Evolutionary conservation across 2,888 invertebrate species (phyloP).

Genomic region (Epinotia demarniana): DNA sequence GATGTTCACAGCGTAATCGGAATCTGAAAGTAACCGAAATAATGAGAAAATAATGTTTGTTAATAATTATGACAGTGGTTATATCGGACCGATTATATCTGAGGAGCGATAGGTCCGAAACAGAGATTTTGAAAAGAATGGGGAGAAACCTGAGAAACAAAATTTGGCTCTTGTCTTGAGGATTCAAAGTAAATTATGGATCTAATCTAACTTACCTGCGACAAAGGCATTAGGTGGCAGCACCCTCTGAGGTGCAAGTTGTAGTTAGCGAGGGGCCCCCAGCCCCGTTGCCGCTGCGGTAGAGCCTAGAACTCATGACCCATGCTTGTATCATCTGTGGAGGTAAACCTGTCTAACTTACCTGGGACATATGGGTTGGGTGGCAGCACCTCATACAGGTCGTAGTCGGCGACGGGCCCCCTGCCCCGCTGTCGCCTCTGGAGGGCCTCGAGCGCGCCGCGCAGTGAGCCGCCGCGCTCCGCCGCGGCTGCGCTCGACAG

Average conservation of each 20-base stretch:
- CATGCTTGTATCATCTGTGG: neutral
- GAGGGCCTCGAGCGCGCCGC: conserved; percentile 81
- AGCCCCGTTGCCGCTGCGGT: neutral
- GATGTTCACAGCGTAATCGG: conserved; percentile 70
- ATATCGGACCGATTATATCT: too few relatives aligned
- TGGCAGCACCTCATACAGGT: conserved; percentile 56
- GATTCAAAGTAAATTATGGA: neutral
- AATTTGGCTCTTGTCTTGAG: neutral
- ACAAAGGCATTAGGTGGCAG: conserved; percentile 1
- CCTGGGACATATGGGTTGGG: conserved; percentile 72
- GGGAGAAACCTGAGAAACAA: too few relatives aligned
- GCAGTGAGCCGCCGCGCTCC: conserved; percentile 72
- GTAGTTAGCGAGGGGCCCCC: neutral
- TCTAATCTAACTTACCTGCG: conserved; percentile 6
- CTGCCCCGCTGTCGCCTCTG: conserved; percentile 69
- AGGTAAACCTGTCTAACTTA: conserved; percentile 46
- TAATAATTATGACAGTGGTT: neutral
- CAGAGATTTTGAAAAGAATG: too few relatives aligned
- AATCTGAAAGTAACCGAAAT: conserved; percentile 62
- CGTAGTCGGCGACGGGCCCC: conserved; percentile 52
- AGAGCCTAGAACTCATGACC: neutral
- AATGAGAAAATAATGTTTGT: neutral
- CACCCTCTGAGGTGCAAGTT: neutral
- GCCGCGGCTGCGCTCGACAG: conserved; percentile 58
- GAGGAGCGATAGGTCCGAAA: too few relatives aligned